Base-by-base conservation (phyloP, 2,797 vertebrate genomes). In the Scleropages formosus region DNA sequence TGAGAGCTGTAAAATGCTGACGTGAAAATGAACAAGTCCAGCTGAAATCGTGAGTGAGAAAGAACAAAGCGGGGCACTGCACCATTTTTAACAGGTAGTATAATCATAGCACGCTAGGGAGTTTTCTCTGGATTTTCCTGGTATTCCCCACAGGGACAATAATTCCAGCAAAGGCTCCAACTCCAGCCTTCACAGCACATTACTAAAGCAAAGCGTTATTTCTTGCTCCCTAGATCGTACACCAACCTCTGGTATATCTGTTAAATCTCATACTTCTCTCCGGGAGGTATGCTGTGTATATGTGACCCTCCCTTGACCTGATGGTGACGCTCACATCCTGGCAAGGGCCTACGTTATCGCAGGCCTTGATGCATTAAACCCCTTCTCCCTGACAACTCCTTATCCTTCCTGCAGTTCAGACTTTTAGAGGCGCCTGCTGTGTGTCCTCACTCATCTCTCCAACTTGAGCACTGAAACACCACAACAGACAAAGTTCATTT, bases 371-470 rank as follows among this genome's bases (percentile, higher is more conserved):
- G 15, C 44, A 53, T 61, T 65, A 46, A 75, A 61, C 53, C 51
- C 31, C n/a, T 80, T 64, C 59, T n/a, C 79, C 79, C 79, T 46
- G 63, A 76, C 80, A 83, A 79, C 86, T 81, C 80, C 82, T 84
- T n/a, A 67, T 82, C 84, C 79, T 87, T 84, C 74, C 85, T 86
- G 83, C 61, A 76, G 62, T 44, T 78, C 46, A 49, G 77, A 69
- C 18, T 61, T 73, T 79, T 80, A 71, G 63, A 84, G 76, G 79
- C 81, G 63, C 78, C 68, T 56, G 24, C 63, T 68, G 68, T 15
- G 70, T 78, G 75, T 78, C 78, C 84, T 80, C 74, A 78, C 71
- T 62, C 79, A 79, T 82, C 82, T 79, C 83, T 80, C 76, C 84
- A 74, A 64, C 15, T 24, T 73, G 20, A 71, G 51, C 64, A 56